A percentile compares a stretch with the other conserved stretches of the same genome.
phyloP scores from a whole-genome alignment of 1,140 invertebrate species.

The Lepidostoma basale region DNA sequence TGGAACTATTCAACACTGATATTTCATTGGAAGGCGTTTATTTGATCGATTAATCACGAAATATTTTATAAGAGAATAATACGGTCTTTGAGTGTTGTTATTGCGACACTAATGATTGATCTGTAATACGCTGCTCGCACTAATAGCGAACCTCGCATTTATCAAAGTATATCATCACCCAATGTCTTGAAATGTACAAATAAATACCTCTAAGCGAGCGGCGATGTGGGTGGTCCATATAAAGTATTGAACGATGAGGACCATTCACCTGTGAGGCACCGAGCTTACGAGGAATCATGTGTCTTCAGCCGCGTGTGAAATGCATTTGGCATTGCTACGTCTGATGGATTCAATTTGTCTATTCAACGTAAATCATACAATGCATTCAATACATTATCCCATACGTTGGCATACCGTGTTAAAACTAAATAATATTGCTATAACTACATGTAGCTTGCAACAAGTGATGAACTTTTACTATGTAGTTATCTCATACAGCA shows the following conservation, averaged over 20 bases:
- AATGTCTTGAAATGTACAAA: neutral
- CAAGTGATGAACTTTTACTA: too few relatives aligned
- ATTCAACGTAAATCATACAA: too few relatives aligned
- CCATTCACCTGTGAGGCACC: constrained; percentile 11
- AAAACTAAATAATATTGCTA: too few relatives aligned
- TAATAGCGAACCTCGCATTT: neutral
- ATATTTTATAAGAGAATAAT: neutral
- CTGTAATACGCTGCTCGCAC: neutral
- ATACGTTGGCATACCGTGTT: too few relatives aligned
- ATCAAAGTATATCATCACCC: neutral
- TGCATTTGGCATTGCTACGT: neutral
- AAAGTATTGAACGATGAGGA: constrained; percentile 3
- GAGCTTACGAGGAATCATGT: neutral
- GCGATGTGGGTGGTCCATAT: constrained; percentile 1
- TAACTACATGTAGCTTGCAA: too few relatives aligned
- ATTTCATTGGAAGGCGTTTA: neutral
- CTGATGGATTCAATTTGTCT: neutral
- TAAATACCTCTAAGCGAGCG: neutral
- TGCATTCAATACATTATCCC: too few relatives aligned
- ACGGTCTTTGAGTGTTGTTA: neutral
- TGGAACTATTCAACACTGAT: too few relatives aligned
- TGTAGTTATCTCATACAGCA: too few relatives aligned
- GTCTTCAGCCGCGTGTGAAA: neutral
- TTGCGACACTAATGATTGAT: neutral
- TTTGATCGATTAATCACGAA: neutral